Base-by-base conservation (phyloP, 2,797 vertebrate species). In the Tenualosa ilisha region DNA sequence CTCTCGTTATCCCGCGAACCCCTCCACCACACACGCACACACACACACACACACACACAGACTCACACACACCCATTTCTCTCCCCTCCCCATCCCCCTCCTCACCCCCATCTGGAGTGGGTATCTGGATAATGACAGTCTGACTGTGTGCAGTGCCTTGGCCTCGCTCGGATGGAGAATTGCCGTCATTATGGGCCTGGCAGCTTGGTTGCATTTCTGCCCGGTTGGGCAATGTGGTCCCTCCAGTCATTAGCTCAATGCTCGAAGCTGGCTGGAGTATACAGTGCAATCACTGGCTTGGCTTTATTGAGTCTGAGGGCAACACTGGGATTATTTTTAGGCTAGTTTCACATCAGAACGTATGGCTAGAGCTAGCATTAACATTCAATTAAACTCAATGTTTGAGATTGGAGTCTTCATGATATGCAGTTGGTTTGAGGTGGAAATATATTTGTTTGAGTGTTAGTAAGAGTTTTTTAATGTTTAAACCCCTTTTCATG, bases 81-180 rank as follows among this genome's bases (percentile, higher is more conserved):
- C 90, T 85, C 89, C 91, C 88, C 90, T 93, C n/a, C n/a, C n/a
- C 61, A 24, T 8, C 24, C 61, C n/a, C 61, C 50, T 51, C 50
- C 9, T 51, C 11, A 12, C 50, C 20, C 87, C 75, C 88, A 90
- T 83, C 87, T 86, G 85, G 89, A 91, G 88, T 82, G 89, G 91
- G 92, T 91, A 90, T 91, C 92, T 91, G 90, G 91, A 92, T 93
- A 93, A 93, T 93, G 91, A 93, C 88, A 90, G 72, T 82, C 82
- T 87, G 85, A 81, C 84, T 82, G 88, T 88, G 88, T 56, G 83
- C 86, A 26, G 72, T 37, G 50, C 46, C 84, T 81, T 72, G 81
- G 54, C 84, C 6, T 50, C 88, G 88, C 86, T 81, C 85, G 56
- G 83, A 20, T 56, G 31, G 54, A 84, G 56, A 90, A 82, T 68